Evolutionary conservation across 2,888 invertebrate species (phyloP), one percentile per base, ranked within the genome.

Genomic region (Allygus modestus): DNA sequence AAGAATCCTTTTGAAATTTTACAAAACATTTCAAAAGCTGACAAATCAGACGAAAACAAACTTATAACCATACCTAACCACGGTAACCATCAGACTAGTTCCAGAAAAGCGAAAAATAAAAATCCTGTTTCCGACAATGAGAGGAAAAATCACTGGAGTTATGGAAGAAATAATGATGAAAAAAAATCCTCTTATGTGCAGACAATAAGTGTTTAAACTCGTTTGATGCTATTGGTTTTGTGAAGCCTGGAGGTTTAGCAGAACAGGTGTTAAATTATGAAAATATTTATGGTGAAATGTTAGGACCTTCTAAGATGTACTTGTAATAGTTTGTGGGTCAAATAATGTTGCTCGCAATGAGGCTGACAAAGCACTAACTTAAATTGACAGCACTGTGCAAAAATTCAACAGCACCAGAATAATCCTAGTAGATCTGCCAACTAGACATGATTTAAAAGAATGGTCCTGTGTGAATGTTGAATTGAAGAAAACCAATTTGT

Each of bases 111-210:
- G 1, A 69, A 28, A 9, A 69, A 2, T 69, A 33, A 69, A 15
- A 69, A 69, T 31, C 4, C 31, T 31, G 9, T 9, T 31, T 12
- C 15, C 2, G 61, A 23, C 1, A 2, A 61, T 2, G 12, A 17
- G n/a, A 23, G 1, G 28, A 61, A 61, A 12, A 17, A 23, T 61
- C 9, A 90, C 90, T 5, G 88, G 88, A 86, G 90, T 90, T 89
- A 90, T 84, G 23, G 87, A 87, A 83, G 54, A 73, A 77, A 15
- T 26, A 43, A 41, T 61, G n/a, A 28, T 71, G 43, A 28, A 82
- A 73, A 54, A 65, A 54, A 15, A 54, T 54, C 11, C 23, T 37
- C 23, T 20, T 69, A 15, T 73, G 73, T 73, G 73, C 73, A 41
- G 73, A 41, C 17, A 73, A 23, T 73, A 73, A 73, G 26, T 20